phyloP scores from a whole-genome alignment of 2,113 vertebrate species.

The Dunckerocampus dactyliophorus region DNA sequence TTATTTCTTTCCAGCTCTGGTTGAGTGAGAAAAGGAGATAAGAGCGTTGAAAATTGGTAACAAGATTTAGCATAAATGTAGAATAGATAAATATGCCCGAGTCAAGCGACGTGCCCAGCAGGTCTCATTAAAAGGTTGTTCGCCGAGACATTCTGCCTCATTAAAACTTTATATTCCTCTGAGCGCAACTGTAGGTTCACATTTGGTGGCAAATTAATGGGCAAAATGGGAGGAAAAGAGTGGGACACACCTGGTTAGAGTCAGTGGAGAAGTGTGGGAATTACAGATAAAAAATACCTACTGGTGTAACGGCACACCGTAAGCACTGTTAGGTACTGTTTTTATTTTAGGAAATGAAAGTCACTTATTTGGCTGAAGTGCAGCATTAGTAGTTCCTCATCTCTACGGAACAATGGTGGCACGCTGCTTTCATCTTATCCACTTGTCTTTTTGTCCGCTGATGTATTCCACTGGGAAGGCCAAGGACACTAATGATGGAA shows the following conservation, averaged over 20 bases:
- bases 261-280: background rate
- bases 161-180: slow-evolving; percentile 14
- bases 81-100: slow-evolving; percentile 31
- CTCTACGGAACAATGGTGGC: no score
- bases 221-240: background rate
- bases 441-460: no score
- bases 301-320: no score
- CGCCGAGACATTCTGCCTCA: slow-evolving; percentile 17
- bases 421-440: no score
- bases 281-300: background rate
- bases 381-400: no score
- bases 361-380: no score
- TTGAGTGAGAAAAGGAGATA: slow-evolving; percentile 31
- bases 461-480: no score
- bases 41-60: slow-evolving; percentile 18
- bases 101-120: slow-evolving; percentile 38
- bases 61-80: slow-evolving; percentile 36
- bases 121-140: slow-evolving; percentile 35
- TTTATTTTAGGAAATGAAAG: no score
- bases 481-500: no score
- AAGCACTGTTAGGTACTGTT: no score
- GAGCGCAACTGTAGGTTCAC: slow-evolving; percentile 2
- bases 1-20: slow-evolving; percentile 6
- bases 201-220: slow-evolving; percentile 2
- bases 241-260: background rate